These are phyloP conservation scores for Agrochola lychnidis DNA, from an alignment of 2,888 invertebrate species.

Conservation along the genomic window DNA sequence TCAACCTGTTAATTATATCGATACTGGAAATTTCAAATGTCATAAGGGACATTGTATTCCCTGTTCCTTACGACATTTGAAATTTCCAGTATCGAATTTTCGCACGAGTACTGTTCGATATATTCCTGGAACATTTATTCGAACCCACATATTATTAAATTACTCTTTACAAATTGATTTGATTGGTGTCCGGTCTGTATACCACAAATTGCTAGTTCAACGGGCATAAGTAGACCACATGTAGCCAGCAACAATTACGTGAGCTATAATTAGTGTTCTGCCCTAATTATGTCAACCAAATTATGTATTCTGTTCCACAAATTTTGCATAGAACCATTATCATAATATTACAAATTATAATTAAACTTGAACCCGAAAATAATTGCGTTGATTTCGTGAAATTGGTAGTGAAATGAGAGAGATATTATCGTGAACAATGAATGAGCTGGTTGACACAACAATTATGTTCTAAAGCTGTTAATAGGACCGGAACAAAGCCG, in stretches of 20 bases:
- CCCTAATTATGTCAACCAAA: constrained; percentile 35
- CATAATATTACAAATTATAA: constrained; percentile 39
- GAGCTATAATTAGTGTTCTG: constrained; percentile 27
- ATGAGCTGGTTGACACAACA: constrained; percentile 32
- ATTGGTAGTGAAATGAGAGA: constrained; percentile 26
- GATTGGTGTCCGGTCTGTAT: background rate
- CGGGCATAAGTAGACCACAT: constrained; percentile 26
- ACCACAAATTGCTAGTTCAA: constrained; percentile 39
- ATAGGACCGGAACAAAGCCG: background rate
- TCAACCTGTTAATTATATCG: background rate
- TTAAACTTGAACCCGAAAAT: constrained; percentile 33
- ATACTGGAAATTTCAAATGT: too few species aligned
- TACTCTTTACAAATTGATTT: constrained; percentile 23
- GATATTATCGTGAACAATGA: constrained; percentile 37
- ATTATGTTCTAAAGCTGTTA: constrained; percentile 30
- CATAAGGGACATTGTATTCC: too few species aligned
- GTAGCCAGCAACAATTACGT: constrained; percentile 17
- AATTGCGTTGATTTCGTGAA: constrained; percentile 41
- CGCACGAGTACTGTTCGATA: background rate
- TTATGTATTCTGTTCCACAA: constrained; percentile 15
- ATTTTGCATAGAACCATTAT: constrained; percentile 13
- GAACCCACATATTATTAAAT: background rate
- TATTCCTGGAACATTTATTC: background rate
- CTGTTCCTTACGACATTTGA: too few species aligned
- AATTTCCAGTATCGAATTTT: too few species aligned